Evolutionary conservation across 1,140 invertebrate species (phyloP), one percentile per base, ranked within the genome.

Genomic region (Hycleus cichorii): DNA sequence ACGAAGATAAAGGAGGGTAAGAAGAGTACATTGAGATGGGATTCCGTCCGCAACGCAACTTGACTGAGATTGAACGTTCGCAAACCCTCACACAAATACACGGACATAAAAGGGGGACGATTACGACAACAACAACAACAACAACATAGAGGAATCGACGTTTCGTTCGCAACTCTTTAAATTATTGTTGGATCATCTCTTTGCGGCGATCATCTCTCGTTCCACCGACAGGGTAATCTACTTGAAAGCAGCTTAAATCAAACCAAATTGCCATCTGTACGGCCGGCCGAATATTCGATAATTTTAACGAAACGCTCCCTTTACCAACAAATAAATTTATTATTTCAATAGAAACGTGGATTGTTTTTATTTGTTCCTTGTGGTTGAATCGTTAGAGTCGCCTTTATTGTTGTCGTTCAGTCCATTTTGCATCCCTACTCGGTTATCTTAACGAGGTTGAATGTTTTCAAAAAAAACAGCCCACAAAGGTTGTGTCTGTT

Each of bases 391-490:
- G 52, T 55, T 55, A 42, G 44, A 18, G 47, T 27, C n/a, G 48
- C 51, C 4, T 32, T 57, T 50, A 57, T 48, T 46, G 32, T 49
- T 55, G 27, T 60, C 59, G 26, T 47, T 42, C 24, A 60, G 58
- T 60, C 52, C 61, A 60, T 63, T 63, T 63, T 63, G 61, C 61
- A 60, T 63, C 57, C 58, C 57, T 42, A 42, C 9, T 39, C 39
- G 48, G 58, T 63, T 63, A 63, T 63, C 61, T 63, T 53, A 60
- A 63, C 54, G 48, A 51, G 48, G 32, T 32, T 32, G 32, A 32
- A 32, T 32, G 32, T 32, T 32, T 32, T 32, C 32, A 7, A 7
- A 4, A 32, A 32, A 32, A 18, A 10, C 18, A 59, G 53, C 44
- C 54, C 51, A 27, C 25, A 27, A 52, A 26, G 38, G 51, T 43